phyloP scores from a whole-genome alignment of 2,888 invertebrate genomes.

The Phoenoteleia sp. region DNA sequence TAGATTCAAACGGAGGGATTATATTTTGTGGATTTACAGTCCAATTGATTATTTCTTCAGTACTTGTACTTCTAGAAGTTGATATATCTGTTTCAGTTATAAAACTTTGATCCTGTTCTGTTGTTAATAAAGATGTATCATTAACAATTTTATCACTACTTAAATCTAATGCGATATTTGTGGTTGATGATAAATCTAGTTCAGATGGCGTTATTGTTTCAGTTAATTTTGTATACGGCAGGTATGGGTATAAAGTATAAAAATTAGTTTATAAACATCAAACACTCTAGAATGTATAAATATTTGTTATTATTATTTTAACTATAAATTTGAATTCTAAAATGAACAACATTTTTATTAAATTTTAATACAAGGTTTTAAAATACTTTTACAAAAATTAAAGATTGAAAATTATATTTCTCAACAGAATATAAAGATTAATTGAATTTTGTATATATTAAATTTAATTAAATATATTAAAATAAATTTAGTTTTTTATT shows the following conservation, averaged over 20 bases:
- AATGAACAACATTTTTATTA: constrained; percentile 96
- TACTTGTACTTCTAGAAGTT: not conserved
- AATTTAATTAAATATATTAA: too few species aligned
- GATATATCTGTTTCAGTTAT: not conserved
- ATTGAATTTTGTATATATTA: too few species aligned
- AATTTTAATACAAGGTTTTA: too few species aligned
- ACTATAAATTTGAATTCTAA: too few species aligned
- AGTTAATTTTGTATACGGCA: constrained; percentile 8
- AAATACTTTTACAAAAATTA: too few species aligned
- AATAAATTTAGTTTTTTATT: too few species aligned
- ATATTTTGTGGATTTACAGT: not conserved
- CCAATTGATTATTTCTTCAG: not conserved
- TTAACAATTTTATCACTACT: not conserved
- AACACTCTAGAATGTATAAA: too few species aligned
- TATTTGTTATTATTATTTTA: too few species aligned
- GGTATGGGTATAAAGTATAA: not conserved
- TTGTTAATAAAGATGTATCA: not conserved
- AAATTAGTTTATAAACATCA: too few species aligned
- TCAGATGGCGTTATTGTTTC: not conserved
- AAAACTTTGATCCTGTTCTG: not conserved
- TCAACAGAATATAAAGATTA: too few species aligned
- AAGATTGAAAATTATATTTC: too few species aligned
- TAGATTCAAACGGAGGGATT: not conserved
- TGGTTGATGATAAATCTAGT: not conserved
- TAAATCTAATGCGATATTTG: not conserved